phyloP scores from a whole-genome alignment of 2,888 invertebrate species.

The Nomada fucata region DNA sequence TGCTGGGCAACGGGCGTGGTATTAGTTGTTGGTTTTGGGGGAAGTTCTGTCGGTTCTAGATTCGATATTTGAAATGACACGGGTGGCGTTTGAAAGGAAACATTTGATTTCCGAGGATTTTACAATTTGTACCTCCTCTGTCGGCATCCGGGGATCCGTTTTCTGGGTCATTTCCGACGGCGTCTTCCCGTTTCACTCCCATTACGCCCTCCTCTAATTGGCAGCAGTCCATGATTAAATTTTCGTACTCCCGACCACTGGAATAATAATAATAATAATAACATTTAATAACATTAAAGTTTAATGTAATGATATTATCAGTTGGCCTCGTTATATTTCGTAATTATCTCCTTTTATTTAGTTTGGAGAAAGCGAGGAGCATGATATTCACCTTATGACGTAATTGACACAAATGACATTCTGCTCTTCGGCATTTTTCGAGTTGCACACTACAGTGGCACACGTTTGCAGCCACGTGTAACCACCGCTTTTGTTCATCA shows the following conservation, averaged over 20 bases:
- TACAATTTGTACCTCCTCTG: constrained; percentile 86
- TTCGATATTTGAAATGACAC: background rate
- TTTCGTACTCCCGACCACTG: constrained; percentile 95
- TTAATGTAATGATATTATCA: background rate
- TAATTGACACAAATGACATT: constrained; percentile 99
- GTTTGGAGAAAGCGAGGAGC: background rate
- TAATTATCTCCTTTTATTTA: background rate
- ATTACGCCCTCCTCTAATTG: constrained; percentile 94
- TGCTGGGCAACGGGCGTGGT: no score
- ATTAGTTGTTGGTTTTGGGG: background rate
- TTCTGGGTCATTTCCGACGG: constrained; percentile 91
- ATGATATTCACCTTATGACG: constrained; percentile 92
- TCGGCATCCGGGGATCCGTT: constrained; percentile 95
- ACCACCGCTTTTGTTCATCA: constrained; percentile 98
- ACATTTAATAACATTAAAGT: no score
- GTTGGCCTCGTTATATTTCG: background rate
- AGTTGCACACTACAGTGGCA: constrained; percentile 97
- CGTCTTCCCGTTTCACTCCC: constrained; percentile 93
- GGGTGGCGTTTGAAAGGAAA: background rate
- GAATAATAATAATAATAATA: constrained; percentile 35
- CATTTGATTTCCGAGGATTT: background rate
- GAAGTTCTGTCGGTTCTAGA: background rate
- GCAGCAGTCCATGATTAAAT: constrained; percentile 96
- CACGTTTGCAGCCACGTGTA: constrained; percentile 99
- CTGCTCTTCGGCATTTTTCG: constrained; percentile 98